Conservation (phyloP, 2,113 vertebrate genomes). For the Sakesphorus luctuosus region DNA sequence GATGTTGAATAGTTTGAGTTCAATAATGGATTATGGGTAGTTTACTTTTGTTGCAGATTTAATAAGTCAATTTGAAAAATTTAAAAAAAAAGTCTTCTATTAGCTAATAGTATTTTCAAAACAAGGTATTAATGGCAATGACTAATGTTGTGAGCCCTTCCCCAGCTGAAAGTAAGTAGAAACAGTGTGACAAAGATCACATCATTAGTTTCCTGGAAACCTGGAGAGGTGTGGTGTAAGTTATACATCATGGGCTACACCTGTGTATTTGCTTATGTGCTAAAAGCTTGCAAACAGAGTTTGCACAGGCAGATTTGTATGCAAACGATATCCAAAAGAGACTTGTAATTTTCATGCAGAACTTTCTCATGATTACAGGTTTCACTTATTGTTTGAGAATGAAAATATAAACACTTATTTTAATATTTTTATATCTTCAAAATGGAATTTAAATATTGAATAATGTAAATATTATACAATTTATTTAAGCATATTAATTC, state of each 20-base stretch:
- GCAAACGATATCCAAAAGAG: neutral
- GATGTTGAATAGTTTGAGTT: neutral
- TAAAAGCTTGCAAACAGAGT: slow-evolving; percentile 12
- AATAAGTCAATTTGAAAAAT: slow-evolving; percentile 36
- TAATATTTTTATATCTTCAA: neutral
- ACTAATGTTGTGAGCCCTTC: slow-evolving; percentile 77
- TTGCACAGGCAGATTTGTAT: neutral
- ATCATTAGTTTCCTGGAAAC: slow-evolving; percentile 75
- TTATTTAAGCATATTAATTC: neutral
- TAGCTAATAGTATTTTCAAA: slow-evolving; percentile 76
- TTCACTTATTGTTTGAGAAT: neutral
- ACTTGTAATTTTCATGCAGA: neutral
- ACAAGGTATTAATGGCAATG: slow-evolving; percentile 71
- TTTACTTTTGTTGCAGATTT: slow-evolving; percentile 35
- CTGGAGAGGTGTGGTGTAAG: slow-evolving; percentile 69
- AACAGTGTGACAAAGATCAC: slow-evolving; percentile 70
- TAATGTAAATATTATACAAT: neutral
- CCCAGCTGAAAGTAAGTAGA: slow-evolving; percentile 69
- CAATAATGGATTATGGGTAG: neutral
- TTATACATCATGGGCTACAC: slow-evolving; percentile 68
- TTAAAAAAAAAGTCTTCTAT: neutral
- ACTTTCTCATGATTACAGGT: neutral
- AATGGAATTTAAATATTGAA: neutral
- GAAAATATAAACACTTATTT: neutral
- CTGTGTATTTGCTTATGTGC: slow-evolving; percentile 19